Base-by-base conservation (phyloP, 1,140 invertebrate genomes). In the Drosophila pandora region DNA sequence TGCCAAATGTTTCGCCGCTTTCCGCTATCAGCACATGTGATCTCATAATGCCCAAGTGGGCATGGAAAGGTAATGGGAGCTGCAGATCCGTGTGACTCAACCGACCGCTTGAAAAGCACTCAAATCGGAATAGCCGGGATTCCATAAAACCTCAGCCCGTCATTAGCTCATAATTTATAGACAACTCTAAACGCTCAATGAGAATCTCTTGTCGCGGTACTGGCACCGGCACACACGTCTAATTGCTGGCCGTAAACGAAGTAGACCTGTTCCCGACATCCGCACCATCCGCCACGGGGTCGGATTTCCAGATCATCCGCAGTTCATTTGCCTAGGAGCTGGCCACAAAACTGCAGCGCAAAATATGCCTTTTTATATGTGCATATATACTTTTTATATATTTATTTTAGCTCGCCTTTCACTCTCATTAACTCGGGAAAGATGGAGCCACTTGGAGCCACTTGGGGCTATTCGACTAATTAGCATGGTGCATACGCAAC, bases 401-500 rank as follows among this genome's bases (percentile, higher is more conserved):
- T 53, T 39, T 69, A 68, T 64, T 74, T 74, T 25, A 64, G 64
- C 50, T 71, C 61, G 81, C 81, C 82, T 87, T 85, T 85, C 81
- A 87, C 81, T 87, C 81, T 84, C 81, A 74, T 84, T 84, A 73
- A 60, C 45, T 54, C 57, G 60, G 56, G 41, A 74, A 60, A 69
- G 58, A 48, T 61, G 62, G 43, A 59, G 62, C 71, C 59, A 41
- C 32, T 67, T 28, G 39, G 48, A 49, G 54, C 48, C 50, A 67
- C 69, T 76, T 41, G 54, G 50, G 68, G 57, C 81, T 63, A 74
- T 65, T 50, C 78, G 75, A 52, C 82, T 87, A 87, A 87, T 87
- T 87, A 87, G 82, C 55, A 47, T 71, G 53, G 62, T 80, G 81
- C 72, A 76, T 85, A 84, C 81, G 81, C 81, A 74, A 45, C 61